A percentile compares a stretch with the other conserved stretches of the same genome.
These are phyloP conservation scores for Frieseomelitta varia DNA, from an alignment of 1,140 invertebrate species.

Conservation along the genomic window DNA sequence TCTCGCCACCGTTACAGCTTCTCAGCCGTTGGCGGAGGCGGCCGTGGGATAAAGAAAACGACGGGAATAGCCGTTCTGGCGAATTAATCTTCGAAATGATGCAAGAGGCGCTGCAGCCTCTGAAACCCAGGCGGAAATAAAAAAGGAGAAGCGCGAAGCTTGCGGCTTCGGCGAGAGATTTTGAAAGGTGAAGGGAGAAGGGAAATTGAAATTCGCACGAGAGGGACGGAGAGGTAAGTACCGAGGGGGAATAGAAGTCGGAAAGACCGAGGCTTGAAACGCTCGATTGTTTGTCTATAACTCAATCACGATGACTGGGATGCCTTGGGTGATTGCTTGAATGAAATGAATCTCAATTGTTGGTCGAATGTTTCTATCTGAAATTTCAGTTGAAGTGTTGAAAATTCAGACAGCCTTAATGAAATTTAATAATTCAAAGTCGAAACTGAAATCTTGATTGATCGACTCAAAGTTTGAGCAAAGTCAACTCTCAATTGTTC, in stretches of 20 bases:
- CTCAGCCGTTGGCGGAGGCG: background rate
- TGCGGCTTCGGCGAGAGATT: constrained; percentile 21
- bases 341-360: background rate
- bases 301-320: constrained; percentile 50
- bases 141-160: constrained; percentile 38
- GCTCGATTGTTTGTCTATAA: constrained; percentile 60
- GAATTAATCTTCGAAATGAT: constrained; percentile 67
- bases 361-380: no score
- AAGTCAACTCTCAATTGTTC: no score
- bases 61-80: constrained; percentile 22
- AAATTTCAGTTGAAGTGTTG: background rate
- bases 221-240: constrained; percentile 34
- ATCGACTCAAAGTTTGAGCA: no score
- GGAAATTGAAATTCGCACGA: constrained; percentile 46
- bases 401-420: background rate
- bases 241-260: background rate
- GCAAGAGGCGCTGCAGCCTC: constrained; percentile 23
- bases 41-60: constrained; percentile 20
- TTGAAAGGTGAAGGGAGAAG: constrained; percentile 36
- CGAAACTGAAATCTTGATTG: background rate
- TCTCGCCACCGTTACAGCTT: constrained; percentile 14
- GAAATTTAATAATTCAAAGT: background rate
- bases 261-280: constrained; percentile 21
- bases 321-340: background rate
- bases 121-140: constrained; percentile 38